Evolutionary conservation across 2,888 invertebrate genomes (phyloP), one percentile per base, ranked within the genome.

Genomic region (Schizotus pectinicornis): DNA sequence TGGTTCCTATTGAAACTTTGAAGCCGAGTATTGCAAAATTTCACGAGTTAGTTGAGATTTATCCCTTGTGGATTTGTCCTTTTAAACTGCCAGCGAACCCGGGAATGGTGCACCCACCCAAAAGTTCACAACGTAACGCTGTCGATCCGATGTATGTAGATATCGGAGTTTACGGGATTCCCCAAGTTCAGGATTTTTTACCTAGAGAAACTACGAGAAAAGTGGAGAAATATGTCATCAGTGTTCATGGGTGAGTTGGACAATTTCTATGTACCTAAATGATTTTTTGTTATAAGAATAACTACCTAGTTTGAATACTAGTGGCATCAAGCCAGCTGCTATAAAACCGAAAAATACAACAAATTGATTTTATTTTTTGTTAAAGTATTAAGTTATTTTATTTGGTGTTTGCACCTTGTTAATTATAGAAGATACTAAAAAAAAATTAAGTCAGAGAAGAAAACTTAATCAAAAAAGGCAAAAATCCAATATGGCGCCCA

Each of bases 51-150:
- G 83, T 91, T 56, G 54, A 74, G 22, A 72, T 92, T 32, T 93
- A 92, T 72, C 93, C 93, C 0, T 79, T 93, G 2, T 94, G 93
- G 92, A 72, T 94, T 62, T 93, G 93, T 71, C 92, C 93, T 0
- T 91, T 92, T 79, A 86, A 83, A 69, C 79, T 93, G 59, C 85
- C 84, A 49, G 81, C 84, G 61, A 77, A 85, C 58, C 90, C 90
- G 0, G 93, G 93, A 0, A 85, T 92, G 81, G 80, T 93, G 51
- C 86, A 85, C 70, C 84, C 89, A 7, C 74, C 72, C 1, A 45
- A 39, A 45, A 30, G 9, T 38, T 3, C 33, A 31, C 74, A 72
- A 1, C 70, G 74, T 0, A 54, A 61, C 14, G 73, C 75, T 1
- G 46, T 50, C 31, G 52, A 47, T 1, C 77, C 81, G 0, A 85